Conservation (phyloP, 2,797 vertebrate species). For the Pantherophis vulpinus region DNA sequence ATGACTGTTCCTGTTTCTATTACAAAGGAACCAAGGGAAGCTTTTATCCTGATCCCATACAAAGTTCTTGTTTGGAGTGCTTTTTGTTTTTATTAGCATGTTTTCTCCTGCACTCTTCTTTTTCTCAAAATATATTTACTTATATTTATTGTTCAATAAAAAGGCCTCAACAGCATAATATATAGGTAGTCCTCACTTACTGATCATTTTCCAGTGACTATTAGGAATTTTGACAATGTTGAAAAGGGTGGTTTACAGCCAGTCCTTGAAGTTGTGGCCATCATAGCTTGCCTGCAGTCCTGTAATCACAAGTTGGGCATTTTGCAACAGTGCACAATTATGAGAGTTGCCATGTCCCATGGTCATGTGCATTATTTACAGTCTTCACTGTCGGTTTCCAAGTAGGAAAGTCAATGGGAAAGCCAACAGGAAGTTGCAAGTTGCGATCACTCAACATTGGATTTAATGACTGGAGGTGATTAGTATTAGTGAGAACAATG, state of each 20-base stretch:
- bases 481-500: background rate
- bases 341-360: background rate
- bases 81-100: background rate
- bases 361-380: background rate
- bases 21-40: background rate
- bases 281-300: background rate
- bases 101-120: background rate
- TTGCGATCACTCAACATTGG: background rate
- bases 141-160: background rate
- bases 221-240: background rate
- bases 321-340: background rate
- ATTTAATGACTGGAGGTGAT: background rate
- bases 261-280: background rate
- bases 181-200: background rate
- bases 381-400: background rate
- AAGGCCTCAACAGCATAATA: background rate
- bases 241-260: background rate
- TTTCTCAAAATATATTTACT: background rate
- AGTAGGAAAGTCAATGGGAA: background rate
- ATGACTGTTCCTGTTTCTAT: background rate
- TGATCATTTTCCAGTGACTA: background rate
- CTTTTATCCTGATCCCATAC: background rate
- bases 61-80: background rate
- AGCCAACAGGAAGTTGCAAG: background rate
- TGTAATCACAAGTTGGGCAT: background rate